Conservation (phyloP, 2,888 invertebrate genomes). For the Peribatodes rhomboidaria region DNA sequence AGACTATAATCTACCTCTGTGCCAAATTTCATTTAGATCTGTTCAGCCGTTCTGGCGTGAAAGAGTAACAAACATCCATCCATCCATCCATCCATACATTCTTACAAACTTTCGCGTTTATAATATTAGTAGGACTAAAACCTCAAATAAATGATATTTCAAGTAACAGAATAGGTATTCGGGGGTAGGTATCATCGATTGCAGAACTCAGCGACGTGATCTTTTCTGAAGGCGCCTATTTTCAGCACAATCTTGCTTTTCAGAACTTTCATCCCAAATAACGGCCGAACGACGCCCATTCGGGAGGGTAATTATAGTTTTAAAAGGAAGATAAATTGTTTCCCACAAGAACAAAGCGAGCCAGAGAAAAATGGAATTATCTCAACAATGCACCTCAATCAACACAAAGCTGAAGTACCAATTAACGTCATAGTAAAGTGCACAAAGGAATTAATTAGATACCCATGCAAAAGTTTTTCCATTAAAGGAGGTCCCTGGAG, state of each 20-base stretch:
- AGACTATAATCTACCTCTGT: no score
- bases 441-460: conserved; percentile 61
- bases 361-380: conserved; percentile 40
- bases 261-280: not conserved
- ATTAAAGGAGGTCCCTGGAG: conserved; percentile 56
- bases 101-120: no score
- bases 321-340: conserved; percentile 26
- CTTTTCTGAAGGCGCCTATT: not conserved
- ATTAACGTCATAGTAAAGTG: conserved; percentile 51
- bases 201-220: not conserved
- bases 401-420: conserved; percentile 46
- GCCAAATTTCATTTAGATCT: no score
- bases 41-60: no score
- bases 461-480: conserved; percentile 65
- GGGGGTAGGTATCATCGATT: not conserved
- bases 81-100: no score
- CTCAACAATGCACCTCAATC: conserved; percentile 43
- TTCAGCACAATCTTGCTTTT: conserved; percentile 9
- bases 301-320: conserved; percentile 21
- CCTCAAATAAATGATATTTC: not conserved
- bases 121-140: no score
- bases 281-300: conserved; percentile 13
- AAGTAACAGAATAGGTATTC: not conserved
- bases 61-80: no score
- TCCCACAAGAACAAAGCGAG: conserved; percentile 17